Evolutionary conservation across 2,888 invertebrate species (phyloP).

Genomic region (Agriopis aurantiaria): DNA sequence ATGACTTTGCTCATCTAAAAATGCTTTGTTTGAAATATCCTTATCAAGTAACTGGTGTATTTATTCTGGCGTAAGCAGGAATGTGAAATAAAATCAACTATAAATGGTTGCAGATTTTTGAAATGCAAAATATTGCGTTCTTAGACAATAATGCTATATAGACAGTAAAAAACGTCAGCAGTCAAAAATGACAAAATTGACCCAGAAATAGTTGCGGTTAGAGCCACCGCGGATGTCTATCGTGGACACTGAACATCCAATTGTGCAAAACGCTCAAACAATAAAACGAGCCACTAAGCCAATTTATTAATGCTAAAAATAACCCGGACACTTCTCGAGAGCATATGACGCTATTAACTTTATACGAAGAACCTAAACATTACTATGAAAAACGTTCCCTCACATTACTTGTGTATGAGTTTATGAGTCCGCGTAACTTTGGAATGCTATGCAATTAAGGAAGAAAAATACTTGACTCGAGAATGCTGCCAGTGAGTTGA

Average conservation of each 20-base stretch:
- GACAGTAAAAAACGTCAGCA: constrained; percentile 54
- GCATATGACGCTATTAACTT: constrained; percentile 81
- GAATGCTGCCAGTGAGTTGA: constrained; percentile 55
- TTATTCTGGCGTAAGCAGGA: constrained; percentile 29
- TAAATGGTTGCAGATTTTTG: not conserved
- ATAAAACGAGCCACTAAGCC: constrained; percentile 83
- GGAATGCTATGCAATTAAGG: constrained; percentile 63
- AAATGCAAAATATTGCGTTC: constrained; percentile 12
- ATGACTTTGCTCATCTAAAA: constrained; percentile 29
- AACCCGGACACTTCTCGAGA: constrained; percentile 78
- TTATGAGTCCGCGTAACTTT: constrained; percentile 52
- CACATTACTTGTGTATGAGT: constrained; percentile 28
- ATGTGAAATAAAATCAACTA: constrained; percentile 1
- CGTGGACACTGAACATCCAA: constrained; percentile 60
- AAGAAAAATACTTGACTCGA: constrained; percentile 54
- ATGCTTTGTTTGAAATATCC: constrained; percentile 12
- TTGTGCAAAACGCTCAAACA: constrained; percentile 79
- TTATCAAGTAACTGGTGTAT: constrained; percentile 31
- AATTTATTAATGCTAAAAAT: constrained; percentile 86
- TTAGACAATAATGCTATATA: constrained; percentile 54
- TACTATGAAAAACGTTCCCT: constrained; percentile 59
- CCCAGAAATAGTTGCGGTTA: constrained; percentile 56
- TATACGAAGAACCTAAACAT: constrained; percentile 75
- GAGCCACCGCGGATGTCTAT: constrained; percentile 41
- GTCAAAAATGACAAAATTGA: constrained; percentile 70